Evolutionary conservation across 2,113 vertebrate species (phyloP), one percentile per base, ranked within the genome.

Genomic region (Mesitornis unicolor): DNA sequence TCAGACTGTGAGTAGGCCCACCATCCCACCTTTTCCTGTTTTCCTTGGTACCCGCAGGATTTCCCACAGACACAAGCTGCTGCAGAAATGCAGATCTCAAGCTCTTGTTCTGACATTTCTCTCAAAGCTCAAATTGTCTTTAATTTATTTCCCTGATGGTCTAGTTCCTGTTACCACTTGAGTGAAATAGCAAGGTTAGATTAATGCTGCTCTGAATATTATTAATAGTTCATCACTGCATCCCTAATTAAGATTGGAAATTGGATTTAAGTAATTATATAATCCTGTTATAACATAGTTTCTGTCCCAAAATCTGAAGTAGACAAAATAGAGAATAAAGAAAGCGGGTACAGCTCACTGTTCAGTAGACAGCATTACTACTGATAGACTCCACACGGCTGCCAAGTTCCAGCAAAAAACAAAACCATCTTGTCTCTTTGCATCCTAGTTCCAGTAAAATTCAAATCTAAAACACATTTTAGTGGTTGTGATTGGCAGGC

Each of bases 71-170:
- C 57, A 79, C 12, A 76, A 73, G 33, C 31, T 73, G 33, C 60
- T 93, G 48, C 38, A 85, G 81, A 42, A 86, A 11, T 83, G 26
- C 42, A 51, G 21, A 82, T 79, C 67, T 33, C 29, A 83, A 74
- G 50, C 50, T 94, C 82, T 83, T 43, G 7, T 73, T 88, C 67
- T 40, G 47, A 28, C 14, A 29, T 88, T 86, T 74, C 54, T 88
- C 54, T 90, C 29, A 77, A 79, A 96, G 78, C 40, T 47, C 33
- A 69, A 40, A 43, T 80, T 85, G 43, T 70, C 75, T 73, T 68
- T 60, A 83, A 75, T 92, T 96, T 91, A 31, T 88, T 88, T 94
- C 73, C 64, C 71, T 77, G 38, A 74, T 90, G 76, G 36, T 92
- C 76, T 94, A 78, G 64, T 75, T 96, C 79, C 71, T 93, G 71